phyloP scores from a whole-genome alignment of 1,140 invertebrate species.

The Pseudoatta argentina region DNA sequence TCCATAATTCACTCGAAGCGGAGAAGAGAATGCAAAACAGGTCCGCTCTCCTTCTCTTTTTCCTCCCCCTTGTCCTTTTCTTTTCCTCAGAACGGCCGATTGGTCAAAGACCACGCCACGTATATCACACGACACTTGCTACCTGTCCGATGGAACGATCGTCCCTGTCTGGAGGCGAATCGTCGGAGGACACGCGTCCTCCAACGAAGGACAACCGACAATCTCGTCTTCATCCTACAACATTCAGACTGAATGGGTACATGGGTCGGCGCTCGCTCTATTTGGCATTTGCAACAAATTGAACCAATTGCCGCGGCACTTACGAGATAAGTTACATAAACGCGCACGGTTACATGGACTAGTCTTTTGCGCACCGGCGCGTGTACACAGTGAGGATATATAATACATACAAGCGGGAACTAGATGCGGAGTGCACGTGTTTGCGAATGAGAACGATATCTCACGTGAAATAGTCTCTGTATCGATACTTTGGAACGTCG shows the following conservation, averaged over 20 bases:
- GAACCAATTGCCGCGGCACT: constrained; percentile 70
- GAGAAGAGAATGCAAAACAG: constrained; percentile 65
- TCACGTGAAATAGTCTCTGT: constrained; percentile 20
- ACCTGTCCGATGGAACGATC: background rate
- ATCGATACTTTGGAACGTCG: background rate
- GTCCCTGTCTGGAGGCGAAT: background rate
- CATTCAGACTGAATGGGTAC: constrained; percentile 46
- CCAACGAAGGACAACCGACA: constrained; percentile 8
- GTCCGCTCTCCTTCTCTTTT: background rate
- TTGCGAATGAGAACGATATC: constrained; percentile 32
- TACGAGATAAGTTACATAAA: constrained; percentile 72
- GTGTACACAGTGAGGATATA: constrained; percentile 18
- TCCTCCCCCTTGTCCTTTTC: background rate
- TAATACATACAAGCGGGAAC: background rate
- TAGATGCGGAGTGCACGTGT: constrained; percentile 14
- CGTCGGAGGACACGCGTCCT: constrained; percentile 10
- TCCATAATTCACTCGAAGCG: constrained; percentile 66
- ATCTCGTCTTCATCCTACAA: constrained; percentile 54
- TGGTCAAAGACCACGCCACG: constrained; percentile 46
- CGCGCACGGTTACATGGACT: constrained; percentile 18
- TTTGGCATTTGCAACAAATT: constrained; percentile 64
- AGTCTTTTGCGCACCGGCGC: constrained; percentile 43
- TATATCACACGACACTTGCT: background rate
- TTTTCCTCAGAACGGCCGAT: constrained; percentile 37
- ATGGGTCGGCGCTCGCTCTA: constrained; percentile 29